Conservation (phyloP, 2,888 invertebrate species). For the Hetaerina titia region DNA sequence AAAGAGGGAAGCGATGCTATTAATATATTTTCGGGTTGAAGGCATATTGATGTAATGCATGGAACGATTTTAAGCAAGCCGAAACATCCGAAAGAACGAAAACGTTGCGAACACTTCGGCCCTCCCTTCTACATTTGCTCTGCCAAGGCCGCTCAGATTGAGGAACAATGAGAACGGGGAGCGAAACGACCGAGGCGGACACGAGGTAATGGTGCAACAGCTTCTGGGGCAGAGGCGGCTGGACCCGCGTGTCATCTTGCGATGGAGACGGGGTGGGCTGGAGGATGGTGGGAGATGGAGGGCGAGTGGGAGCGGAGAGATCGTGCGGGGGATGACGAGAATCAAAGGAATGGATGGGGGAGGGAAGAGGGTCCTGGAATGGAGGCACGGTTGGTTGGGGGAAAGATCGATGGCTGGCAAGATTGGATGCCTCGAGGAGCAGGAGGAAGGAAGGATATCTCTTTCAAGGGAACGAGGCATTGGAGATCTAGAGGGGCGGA, state of each 20-base stretch:
- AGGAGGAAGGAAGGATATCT: constrained; percentile 1
- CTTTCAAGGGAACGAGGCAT: constrained; percentile 29
- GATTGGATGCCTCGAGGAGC: constrained; percentile 57
- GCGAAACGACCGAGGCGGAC: background rate
- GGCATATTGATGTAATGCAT: no score
- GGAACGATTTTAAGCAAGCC: no score
- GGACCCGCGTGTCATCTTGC: background rate
- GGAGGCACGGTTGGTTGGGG: background rate
- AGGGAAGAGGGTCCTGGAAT: background rate
- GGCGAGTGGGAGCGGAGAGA: background rate
- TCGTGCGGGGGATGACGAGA: background rate
- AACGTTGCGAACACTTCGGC: no score
- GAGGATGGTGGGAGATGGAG: background rate
- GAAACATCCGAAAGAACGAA: no score
- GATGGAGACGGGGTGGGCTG: background rate
- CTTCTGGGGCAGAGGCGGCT: background rate
- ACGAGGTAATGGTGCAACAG: background rate
- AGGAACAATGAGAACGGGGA: background rate
- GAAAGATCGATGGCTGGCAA: constrained; percentile 59
- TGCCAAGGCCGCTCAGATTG: background rate
- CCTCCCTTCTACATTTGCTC: background rate
- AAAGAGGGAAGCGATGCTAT: no score
- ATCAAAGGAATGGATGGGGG: background rate
- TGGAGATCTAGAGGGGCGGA: background rate
- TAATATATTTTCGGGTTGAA: no score